Evolutionary conservation across 92 coral and sea anemone genomes (phyloP).

Genomic region (Zoanthus solanderi): DNA sequence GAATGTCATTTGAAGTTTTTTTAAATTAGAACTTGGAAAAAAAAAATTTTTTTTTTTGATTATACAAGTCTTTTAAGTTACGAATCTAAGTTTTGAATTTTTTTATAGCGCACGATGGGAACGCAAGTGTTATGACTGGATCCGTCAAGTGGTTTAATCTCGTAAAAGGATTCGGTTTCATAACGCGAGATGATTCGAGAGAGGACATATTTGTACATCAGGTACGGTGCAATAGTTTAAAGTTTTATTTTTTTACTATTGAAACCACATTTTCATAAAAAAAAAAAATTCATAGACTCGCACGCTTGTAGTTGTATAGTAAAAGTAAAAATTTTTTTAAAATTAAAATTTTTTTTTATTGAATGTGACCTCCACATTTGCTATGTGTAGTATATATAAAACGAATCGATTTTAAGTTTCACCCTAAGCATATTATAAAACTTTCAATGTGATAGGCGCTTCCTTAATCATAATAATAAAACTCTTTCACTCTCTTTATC

Average conservation of each 20-base stretch:
- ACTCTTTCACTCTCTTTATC: neutral
- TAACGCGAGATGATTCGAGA: constrained; percentile 81
- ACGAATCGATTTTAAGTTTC: neutral
- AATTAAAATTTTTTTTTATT: neutral
- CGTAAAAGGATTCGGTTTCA: constrained; percentile 94
- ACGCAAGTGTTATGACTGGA: constrained; percentile 60
- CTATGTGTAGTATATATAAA: too few relatives aligned
- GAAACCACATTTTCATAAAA: neutral
- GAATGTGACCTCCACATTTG: neutral
- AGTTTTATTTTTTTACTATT: neutral
- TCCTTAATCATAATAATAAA: neutral
- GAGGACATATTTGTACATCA: constrained; percentile 95
- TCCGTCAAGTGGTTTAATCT: constrained; percentile 96
- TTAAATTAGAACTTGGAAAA: neutral
- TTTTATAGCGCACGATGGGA: constrained; percentile 14
- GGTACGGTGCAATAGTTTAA: constrained; percentile 53
- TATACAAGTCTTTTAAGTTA: neutral
- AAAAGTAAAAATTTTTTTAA: neutral
- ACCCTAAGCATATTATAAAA: neutral
- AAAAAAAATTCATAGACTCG: neutral
- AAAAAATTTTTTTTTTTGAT: neutral
- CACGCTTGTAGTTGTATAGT: neutral
- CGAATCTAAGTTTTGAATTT: neutral
- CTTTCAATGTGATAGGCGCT: neutral
- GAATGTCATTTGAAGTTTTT: neutral